Evolutionary conservation across 2,888 invertebrate genomes (phyloP), one percentile per base, ranked within the genome.

Genomic region (Acleris emargana): DNA sequence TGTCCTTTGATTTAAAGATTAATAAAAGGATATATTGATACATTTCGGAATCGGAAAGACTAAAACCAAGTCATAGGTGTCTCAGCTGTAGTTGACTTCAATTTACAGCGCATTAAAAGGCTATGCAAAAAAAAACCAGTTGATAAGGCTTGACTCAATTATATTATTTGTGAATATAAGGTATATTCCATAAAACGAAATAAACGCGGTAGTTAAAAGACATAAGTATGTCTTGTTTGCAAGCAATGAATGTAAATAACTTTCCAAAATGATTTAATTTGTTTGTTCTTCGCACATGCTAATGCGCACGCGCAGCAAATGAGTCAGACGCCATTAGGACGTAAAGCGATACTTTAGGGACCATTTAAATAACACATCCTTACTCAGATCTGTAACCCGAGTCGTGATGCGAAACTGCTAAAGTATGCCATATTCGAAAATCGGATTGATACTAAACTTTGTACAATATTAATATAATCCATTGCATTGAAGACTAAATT

Each of bases 281-380:
- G 64, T 60, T 64, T 50, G 55, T 50, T 67, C 57, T 68, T 72
- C 72, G 55, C 71, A 72, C 70, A 69, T 73, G 72, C 68, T 69
- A 67, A 71, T 72, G 63, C 54, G 62, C 63, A 62, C 59, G 38
- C 42, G 58, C 68, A 62, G 53, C 71, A 75, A 38, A 74, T 74
- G 73, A 73, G 68, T 71, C 72, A 71, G 68, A 4, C 62, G 67
- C 68, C 77, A 79, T 79, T 77, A 75, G 78, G 75, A 76, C 72
- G 76, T 78, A 76, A 78, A 78, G 71, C 68, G 74, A 76, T 76
- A 76, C 71, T 76, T 78, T 77, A 72, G 69, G 63, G 72, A 69
- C 69, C 76, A 75, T 71, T 78, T 76, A 77, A 74, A 74, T 67
- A 74, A 72, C 72, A 74, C 71, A 74, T 73, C 73, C 73, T 55